These are phyloP conservation scores for Corydoras maculifer DNA, from an alignment of 2,113 vertebrate genomes.

Conservation along the genomic window DNA sequence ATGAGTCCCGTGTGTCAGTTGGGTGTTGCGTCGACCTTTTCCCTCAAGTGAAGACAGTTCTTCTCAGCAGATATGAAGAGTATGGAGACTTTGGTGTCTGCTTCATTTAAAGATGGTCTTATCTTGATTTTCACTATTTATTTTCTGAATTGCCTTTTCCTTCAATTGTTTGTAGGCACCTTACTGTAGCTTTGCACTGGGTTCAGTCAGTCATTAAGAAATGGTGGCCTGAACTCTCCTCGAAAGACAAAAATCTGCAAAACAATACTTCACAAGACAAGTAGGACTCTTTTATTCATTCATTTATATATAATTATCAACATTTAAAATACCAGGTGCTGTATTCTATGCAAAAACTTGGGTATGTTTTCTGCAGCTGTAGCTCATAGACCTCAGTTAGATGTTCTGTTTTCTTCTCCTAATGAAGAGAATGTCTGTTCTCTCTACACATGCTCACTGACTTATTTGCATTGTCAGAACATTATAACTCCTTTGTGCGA, in stretches of 20 bases:
- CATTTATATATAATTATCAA: background rate
- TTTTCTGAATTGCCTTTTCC: background rate
- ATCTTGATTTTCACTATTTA: background rate
- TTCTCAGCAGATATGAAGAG: conserved; percentile 92
- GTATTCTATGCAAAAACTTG: no score
- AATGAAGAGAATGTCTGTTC: no score
- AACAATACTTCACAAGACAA: conserved; percentile 66
- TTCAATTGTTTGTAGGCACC: conserved; percentile 66
- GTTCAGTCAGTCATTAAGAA: conserved; percentile 89
- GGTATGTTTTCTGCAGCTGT: no score
- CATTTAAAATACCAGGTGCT: background rate
- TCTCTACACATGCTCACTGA: no score
- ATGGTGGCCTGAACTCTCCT: conserved; percentile 91
- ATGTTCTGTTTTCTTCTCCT: no score
- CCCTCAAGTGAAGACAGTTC: conserved; percentile 82
- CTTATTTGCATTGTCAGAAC: no score
- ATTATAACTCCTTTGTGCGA: no score
- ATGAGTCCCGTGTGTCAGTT: conserved; percentile 82
- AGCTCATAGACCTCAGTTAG: no score
- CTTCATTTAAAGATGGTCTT: background rate
- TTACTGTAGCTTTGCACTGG: conserved; percentile 93
- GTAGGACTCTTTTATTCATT: conserved; percentile 40
- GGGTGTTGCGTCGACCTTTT: conserved; percentile 97
- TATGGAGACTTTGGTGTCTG: conserved; percentile 56
- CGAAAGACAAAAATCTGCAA: conserved; percentile 72